These are phyloP conservation scores for Prunella fulvescens DNA, from an alignment of 2,113 vertebrate genomes.

Conservation along the genomic window DNA sequence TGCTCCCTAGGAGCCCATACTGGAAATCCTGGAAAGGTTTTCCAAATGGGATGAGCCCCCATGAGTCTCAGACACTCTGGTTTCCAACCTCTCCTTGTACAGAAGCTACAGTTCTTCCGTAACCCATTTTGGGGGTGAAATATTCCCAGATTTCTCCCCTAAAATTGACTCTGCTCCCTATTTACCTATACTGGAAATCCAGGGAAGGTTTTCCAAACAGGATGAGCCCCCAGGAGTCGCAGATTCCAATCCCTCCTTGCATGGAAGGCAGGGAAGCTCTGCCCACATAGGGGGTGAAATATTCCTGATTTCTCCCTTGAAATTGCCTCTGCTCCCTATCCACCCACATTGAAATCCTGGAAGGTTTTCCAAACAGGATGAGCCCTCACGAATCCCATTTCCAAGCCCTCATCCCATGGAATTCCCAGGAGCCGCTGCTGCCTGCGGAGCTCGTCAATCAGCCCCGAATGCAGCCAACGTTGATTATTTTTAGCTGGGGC, in stretches of 20 bases:
- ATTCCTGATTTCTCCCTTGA: neutral
- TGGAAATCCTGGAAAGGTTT: neutral
- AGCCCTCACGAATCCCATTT: no score
- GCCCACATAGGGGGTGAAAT: rapidly evolving
- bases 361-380: rapidly evolving
- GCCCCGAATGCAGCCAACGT: neutral
- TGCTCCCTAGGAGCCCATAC: rapidly evolving
- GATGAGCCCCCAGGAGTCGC: no score
- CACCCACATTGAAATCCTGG: neutral
- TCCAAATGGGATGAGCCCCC: neutral
- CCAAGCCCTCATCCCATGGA: neutral
- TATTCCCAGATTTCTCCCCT: neutral
- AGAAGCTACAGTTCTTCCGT: rapidly evolving
- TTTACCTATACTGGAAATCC: neutral
- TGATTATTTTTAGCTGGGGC: neutral
- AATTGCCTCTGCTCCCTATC: neutral
- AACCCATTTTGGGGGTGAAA: neutral
- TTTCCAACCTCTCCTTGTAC: neutral
- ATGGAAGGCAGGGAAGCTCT: neutral
- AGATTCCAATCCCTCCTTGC: neutral
- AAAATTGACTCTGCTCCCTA: neutral
- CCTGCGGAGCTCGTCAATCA: neutral
- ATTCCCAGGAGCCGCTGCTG: neutral
- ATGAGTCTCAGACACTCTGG: rapidly evolving
- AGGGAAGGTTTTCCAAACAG: rapidly evolving